Conservation (phyloP, 1,140 invertebrate species). For the Oppia nitens region DNA sequence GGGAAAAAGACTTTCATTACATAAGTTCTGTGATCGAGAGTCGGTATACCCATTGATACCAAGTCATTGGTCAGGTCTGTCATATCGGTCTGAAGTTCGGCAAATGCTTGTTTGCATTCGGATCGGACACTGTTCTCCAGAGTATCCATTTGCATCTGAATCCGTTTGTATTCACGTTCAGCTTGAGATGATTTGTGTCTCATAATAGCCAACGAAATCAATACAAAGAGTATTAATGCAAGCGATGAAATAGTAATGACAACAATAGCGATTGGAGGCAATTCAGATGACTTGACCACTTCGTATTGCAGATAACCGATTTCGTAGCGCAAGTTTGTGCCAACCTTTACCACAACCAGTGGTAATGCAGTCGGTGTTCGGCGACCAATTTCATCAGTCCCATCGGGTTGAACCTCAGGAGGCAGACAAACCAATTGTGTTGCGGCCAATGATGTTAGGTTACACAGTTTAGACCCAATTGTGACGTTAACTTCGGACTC, state of each 20-base stretch:
- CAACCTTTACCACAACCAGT: constrained; percentile 41
- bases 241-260: constrained; percentile 19
- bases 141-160: constrained; percentile 99
- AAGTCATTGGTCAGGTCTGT: constrained; percentile 90
- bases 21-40: constrained; percentile 84
- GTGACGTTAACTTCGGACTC: constrained; percentile 78
- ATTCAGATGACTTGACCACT: constrained; percentile 58
- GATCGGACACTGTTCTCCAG: constrained; percentile 90
- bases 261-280: constrained; percentile 39
- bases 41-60: constrained; percentile 86
- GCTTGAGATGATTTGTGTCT: constrained; percentile 81
- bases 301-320: constrained; percentile 75
- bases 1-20: constrained; percentile 98
- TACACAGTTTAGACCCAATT: constrained; percentile 69
- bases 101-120: constrained; percentile 97
- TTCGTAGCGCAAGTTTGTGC: constrained; percentile 61
- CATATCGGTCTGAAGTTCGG: constrained; percentile 97
- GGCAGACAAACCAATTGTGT: constrained; percentile 81
- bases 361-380: constrained; percentile 7
- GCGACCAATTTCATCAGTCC: constrained; percentile 66
- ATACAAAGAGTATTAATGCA: constrained; percentile 15
- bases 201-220: constrained; percentile 70
- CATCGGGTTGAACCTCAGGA: constrained; percentile 60
- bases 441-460: constrained; percentile 75
- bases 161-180: constrained; percentile 85